Conservation (phyloP, 2,888 invertebrate genomes). For the Drosophila merina region DNA sequence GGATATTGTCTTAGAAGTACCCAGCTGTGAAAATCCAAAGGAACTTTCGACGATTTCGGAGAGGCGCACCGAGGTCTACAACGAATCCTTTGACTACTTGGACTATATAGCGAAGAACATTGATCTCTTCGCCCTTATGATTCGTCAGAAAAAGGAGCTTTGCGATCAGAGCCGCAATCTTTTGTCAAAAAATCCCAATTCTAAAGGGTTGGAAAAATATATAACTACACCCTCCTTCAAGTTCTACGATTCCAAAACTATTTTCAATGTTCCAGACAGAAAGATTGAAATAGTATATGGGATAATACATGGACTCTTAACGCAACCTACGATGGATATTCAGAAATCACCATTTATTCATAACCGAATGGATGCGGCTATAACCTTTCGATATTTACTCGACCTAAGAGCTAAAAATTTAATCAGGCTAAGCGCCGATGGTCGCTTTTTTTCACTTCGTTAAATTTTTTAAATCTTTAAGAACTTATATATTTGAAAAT, state of each 20-base stretch:
- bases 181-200: neutral
- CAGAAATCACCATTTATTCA: constrained; percentile 46
- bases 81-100: neutral
- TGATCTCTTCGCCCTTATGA: neutral
- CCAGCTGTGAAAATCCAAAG: neutral
- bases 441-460: constrained; percentile 37
- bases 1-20: neutral
- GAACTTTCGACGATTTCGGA: neutral
- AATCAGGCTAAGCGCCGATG: constrained; percentile 55
- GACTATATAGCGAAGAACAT: neutral
- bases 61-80: neutral
- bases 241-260: constrained; percentile 45
- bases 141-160: neutral
- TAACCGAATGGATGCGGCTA: constrained; percentile 58
- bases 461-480: constrained; percentile 14
- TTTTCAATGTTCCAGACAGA: constrained; percentile 29
- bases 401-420: constrained; percentile 67
- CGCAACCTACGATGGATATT: constrained; percentile 57
- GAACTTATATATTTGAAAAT: too few relatives aligned
- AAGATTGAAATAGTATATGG: constrained; percentile 51
- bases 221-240: constrained; percentile 48
- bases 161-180: neutral
- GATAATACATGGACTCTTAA: constrained; percentile 63
- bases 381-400: constrained; percentile 59
- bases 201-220: neutral